Evolutionary conservation across 2,888 invertebrate species (phyloP), one percentile per base, ranked within the genome.

Genomic region (Lordiphosa fenestrarum): DNA sequence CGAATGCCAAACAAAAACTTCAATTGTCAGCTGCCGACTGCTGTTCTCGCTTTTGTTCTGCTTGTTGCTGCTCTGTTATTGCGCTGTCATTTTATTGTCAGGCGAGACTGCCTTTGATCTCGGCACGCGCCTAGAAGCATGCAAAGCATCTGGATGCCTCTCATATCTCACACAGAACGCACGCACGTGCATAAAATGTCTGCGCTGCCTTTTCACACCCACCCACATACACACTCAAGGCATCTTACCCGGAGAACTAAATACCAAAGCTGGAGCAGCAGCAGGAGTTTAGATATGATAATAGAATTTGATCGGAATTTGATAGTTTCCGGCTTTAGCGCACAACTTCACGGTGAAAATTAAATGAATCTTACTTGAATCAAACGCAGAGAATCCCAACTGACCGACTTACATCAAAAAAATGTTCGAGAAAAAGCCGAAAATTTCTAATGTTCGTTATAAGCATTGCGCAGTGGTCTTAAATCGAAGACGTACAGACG

Each of bases 21-120:
- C 71, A 60, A 73, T 71, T 73, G 69, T 61, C 78, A 78, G 61
- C 66, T 56, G 44, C 54, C 51, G 51, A 42, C 56, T 50, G 38
- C 52, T 30, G 51, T 46, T 42, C 23, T 6, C 37, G 48, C 35
- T 54, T 61, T 44, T 57, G 36, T 51, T 56, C 61, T 63, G 56
- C 33, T 13, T 54, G 60, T 49, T 60, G 53, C 25, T 50, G 7
- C 46, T 47, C 48, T 62, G 67, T 67, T 81, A 77, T 77, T 72
- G 68, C 78, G 51, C 83, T 78, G 73, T 66, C 65, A 60, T 75
- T 77, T 78, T 72, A 82, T 65, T 75, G 71, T 60, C 56, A 60
- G 60, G 15, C 61, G 63, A 68, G 51, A 63, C 55, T 53, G 56
- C 52, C 73, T 78, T 83, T 80, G 73, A 78, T 80, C 81, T 69